Conservation (phyloP, 2,113 vertebrate genomes). For the Sebastes schlegelii region DNA sequence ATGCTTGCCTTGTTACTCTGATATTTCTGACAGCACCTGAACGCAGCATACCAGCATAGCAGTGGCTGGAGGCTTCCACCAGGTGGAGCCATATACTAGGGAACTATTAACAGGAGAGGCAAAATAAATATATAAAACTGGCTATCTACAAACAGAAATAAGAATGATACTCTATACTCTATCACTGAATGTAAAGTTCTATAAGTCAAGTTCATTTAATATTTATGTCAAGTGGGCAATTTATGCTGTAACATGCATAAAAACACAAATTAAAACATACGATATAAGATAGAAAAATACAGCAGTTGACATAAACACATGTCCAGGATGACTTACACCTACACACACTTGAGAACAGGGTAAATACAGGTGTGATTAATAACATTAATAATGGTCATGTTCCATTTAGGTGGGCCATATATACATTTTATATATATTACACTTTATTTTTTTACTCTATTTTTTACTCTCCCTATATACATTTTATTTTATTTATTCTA, state of each 20-base stretch:
- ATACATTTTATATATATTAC: no score
- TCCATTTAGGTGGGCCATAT: background rate
- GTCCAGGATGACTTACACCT: background rate
- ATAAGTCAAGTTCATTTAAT: background rate
- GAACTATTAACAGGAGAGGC: background rate
- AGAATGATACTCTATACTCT: no score
- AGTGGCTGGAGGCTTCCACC: conserved; percentile 6
- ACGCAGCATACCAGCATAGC: background rate
- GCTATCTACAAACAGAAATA: background rate
- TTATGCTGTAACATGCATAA: background rate
- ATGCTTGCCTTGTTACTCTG: no score
- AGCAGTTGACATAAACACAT: background rate
- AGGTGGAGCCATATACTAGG: conserved; percentile 44
- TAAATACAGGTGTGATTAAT: background rate
- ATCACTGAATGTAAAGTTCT: background rate
- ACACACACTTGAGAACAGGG: background rate
- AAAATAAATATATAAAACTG: background rate
- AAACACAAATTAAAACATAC: background rate
- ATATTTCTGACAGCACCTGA: conserved; percentile 10
- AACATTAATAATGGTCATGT: background rate
- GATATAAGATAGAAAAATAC: background rate
- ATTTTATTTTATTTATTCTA: no score
- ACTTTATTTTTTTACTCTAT: no score
- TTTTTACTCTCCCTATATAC: no score
- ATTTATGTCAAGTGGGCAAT: background rate